These are phyloP conservation scores for Microctonus hyperodae DNA, from an alignment of 2,888 invertebrate genomes.

Conservation along the genomic window DNA sequence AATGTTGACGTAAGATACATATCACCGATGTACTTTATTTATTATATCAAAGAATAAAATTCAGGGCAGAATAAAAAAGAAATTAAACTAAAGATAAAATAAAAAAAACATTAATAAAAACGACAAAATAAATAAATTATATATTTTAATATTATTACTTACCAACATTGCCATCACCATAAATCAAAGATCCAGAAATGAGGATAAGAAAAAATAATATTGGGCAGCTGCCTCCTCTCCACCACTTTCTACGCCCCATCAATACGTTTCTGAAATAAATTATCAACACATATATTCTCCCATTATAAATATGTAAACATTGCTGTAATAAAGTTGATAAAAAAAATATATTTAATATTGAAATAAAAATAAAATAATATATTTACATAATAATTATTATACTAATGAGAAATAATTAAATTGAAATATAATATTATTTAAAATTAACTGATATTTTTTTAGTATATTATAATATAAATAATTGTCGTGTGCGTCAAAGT, in stretches of 20 bases:
- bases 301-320: background rate
- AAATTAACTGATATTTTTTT: no score
- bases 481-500: slow-evolving; percentile 17
- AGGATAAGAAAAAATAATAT: slow-evolving; percentile 54
- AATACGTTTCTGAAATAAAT: slow-evolving; percentile 42
- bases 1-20: slow-evolving; percentile 15
- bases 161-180: slow-evolving; percentile 75
- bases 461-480: slow-evolving; percentile 20
- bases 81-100: background rate
- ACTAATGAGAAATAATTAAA: no score
- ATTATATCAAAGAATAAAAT: background rate
- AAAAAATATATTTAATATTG: background rate
- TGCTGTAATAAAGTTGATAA: background rate
- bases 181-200: slow-evolving; percentile 61
- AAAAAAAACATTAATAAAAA: no score
- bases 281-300: background rate
- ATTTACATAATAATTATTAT: no score
- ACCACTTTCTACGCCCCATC: slow-evolving; percentile 60
- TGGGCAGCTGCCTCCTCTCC: slow-evolving; percentile 49
- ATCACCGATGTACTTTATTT: background rate
- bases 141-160: slow-evolving; percentile 50
- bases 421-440: no score
- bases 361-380: background rate
- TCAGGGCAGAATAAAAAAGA: slow-evolving; percentile 1
- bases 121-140: background rate